Evolutionary conservation across 1,140 invertebrate species (phyloP), one percentile per base, ranked within the genome.

Genomic region (Anastrepha obliqua): DNA sequence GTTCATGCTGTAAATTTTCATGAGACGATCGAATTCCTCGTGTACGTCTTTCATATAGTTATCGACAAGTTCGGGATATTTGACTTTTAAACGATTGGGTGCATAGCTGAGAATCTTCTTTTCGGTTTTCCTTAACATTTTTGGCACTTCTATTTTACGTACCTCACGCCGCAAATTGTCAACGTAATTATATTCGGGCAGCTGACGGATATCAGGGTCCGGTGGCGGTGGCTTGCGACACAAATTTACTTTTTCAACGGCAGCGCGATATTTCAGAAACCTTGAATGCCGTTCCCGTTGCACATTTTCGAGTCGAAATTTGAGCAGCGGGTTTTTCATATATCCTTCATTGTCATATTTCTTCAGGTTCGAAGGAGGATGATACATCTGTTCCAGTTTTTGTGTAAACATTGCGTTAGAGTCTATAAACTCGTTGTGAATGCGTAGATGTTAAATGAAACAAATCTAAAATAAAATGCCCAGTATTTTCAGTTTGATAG

Each of bases 291-390:
- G 90, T 1, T 90, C 88, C 62, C 92, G 90, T 86, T 93, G 90
- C 6, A 93, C 90, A 65, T 93, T 90, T 29, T 89, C 88, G 5
- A 93, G 89, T 7, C 89, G 91, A 47, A 93, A 93, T 58, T 90
- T 92, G 9, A 93, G 88, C 47, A 93, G 44, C 0, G 92, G 92
- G 86, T 93, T 93, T 85, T 92, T 90, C 90, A 91, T 91, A 86
- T 93, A 93, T n/a, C 89, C 90, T 88, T 93, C 92, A 89, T 93
- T 89, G 65, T 93, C 92, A 65, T 93, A 93, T 86, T 91, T 91
- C 20, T 89, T 89, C n/a, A 92, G 89, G 86, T 93, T 90, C 87
- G 91, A 89, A 3, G 91, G 81, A 4, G 92, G 92, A 6, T 91
- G 91, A 89, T 91, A 89, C 91, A 93, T 91, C 7, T 90, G 90